Percentiles rank a stretch among this genome's conserved stretches.
Evolutionary conservation across 2,113 vertebrate genomes (phyloP).

Genomic region (Myrmecophaga tridactyla): DNA sequence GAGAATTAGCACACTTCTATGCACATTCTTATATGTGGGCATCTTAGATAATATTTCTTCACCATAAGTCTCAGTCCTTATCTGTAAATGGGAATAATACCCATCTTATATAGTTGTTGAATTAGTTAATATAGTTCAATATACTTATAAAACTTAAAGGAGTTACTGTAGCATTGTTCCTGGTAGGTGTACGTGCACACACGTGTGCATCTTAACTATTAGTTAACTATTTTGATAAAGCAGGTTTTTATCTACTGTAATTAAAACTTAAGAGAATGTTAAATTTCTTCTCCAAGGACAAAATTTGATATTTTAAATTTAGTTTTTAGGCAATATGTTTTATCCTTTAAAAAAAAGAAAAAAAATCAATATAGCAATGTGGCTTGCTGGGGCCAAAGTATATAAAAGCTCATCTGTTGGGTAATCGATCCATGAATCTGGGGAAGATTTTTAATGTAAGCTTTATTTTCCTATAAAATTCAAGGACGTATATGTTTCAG

Average conservation of each 20-base stretch:
- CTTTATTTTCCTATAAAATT: not conserved
- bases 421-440: not conserved
- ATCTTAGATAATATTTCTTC: not conserved
- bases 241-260: not conserved
- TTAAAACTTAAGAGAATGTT: not conserved
- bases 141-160: not conserved
- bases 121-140: no score
- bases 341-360: not conserved
- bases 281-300: conserved; percentile 7
- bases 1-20: conserved; percentile 11
- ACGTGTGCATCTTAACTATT: not conserved
- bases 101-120: not conserved
- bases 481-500: not conserved
- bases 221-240: not conserved
- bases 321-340: conserved; percentile 2
- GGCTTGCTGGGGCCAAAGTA: not conserved
- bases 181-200: not conserved
- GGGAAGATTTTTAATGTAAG: not conserved
- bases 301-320: not conserved
- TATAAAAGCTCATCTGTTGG: conserved; percentile 8
- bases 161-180: not conserved
- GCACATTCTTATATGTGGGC: not conserved
- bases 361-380: not conserved
- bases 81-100: not conserved
- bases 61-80: not conserved